Evolutionary conservation across 1,140 invertebrate genomes (phyloP).

Genomic region (Anoplolepis gracilipes): DNA sequence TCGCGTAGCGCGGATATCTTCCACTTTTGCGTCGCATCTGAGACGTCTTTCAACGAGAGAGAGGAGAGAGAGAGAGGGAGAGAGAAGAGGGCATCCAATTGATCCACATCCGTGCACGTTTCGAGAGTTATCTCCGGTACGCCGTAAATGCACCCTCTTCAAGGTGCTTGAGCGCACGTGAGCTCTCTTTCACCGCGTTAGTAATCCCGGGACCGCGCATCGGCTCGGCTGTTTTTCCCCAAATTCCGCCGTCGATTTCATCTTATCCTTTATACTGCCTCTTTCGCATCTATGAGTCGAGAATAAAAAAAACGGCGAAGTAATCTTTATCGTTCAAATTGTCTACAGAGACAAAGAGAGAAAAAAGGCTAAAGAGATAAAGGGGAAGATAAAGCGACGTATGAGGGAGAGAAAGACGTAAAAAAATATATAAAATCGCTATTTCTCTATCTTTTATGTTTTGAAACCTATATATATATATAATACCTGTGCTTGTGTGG

Average conservation of each 20-base stretch:
- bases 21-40: conserved; percentile 10
- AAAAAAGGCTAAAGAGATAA: too few relatives aligned
- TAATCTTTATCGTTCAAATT: too few relatives aligned
- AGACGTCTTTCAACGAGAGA: conserved; percentile 10
- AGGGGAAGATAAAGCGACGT: too few relatives aligned
- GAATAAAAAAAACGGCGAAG: not conserved
- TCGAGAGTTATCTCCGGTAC: conserved; percentile 67
- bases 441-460: not conserved
- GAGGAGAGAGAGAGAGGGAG: too few relatives aligned
- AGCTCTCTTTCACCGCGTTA: conserved; percentile 52
- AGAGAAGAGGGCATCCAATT: conserved; percentile 53
- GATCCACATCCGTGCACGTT: conserved; percentile 67
- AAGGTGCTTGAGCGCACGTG: conserved; percentile 67
- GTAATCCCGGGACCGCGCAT: conserved; percentile 48
- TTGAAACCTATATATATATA: not conserved
- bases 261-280: not conserved
- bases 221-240: conserved; percentile 54
- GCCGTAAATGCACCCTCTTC: conserved; percentile 68
- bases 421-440: too few relatives aligned
- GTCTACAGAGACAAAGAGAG: too few relatives aligned
- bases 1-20: not conserved
- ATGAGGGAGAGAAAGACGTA: too few relatives aligned
- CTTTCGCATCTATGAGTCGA: conserved; percentile 10
- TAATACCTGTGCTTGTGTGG: not conserved
- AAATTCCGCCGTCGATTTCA: conserved; percentile 9